Evolutionary conservation across 2,888 invertebrate genomes (phyloP), one percentile per base, ranked within the genome.

Genomic region (Antheraea assamensis): DNA sequence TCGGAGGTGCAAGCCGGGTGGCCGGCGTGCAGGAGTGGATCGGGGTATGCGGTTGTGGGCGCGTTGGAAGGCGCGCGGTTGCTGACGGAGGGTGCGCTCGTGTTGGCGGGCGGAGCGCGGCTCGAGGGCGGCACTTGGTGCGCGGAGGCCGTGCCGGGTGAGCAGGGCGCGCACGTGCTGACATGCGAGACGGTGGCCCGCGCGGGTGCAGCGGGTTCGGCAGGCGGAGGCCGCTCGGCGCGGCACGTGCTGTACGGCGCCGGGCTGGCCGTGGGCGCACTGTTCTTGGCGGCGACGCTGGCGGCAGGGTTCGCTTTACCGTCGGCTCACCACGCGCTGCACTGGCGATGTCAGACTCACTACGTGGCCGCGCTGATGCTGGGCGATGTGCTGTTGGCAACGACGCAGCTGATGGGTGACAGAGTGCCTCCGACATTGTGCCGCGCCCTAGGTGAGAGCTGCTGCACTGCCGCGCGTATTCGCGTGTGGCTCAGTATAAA

Each of bases 331-430:
- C 98, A 98, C 93, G 97, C 97, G 78, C 95, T 98, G 82, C 98
- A 98, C 91, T 98, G 98, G 97, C 96, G 97, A 84, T 98, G 98
- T 88, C 98, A 98, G 94, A 97, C 98, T 79, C 96, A 97, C 92
- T 97, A 98, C 91, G 97, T 98, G 80, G 96, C 96, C 77, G 97
- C 98, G 86, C 96, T 98, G 79, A 96, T 98, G 90, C 94, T 97
- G 84, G 98, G 97, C 77, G 97, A 98, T 92, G 95, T 97, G 78
- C 95, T 97, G 85, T 95, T 98, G 88, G 97, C 97, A 79, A 96
- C 96, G 85, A 97, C 97, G 81, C 97, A 98, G 91, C 95, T 98
- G 74, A 96, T 96, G 71, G 95, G 96, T 10, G 95, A 95, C 80
- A 90, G 93, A 70, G 95, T 97, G 78, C 95, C 95, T 72, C 95